Conservation (phyloP, 2,888 invertebrate species). For the Rhagonycha lutea region DNA sequence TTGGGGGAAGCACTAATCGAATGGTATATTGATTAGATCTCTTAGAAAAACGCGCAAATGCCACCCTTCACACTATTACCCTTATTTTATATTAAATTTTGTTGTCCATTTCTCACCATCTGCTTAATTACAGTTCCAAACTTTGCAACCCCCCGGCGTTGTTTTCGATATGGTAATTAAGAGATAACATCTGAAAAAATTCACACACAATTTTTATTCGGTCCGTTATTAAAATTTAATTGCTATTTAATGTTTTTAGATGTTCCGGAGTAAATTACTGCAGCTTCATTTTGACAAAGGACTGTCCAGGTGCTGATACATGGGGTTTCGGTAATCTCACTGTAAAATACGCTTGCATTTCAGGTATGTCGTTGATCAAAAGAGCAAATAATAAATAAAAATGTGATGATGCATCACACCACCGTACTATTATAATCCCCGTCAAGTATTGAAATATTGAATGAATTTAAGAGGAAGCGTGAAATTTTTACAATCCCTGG, state of each 20-base stretch:
- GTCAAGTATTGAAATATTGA: conserved; percentile 9
- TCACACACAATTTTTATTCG: not conserved
- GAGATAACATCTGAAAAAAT: not conserved
- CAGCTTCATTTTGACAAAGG: conserved; percentile 68
- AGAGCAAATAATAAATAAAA: conserved; percentile 3
- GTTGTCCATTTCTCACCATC: conserved; percentile 13
- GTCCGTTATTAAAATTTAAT: not conserved
- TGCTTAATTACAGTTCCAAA: conserved; percentile 15
- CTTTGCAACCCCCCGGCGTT: not conserved
- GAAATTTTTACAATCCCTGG: conserved; percentile 36
- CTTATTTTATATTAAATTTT: conserved; percentile 7
- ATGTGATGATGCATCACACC: conserved; percentile 8
- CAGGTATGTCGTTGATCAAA: conserved; percentile 61
- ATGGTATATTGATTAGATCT: conserved; percentile 21
- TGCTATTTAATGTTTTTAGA: conserved; percentile 54
- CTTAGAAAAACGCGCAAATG: conserved; percentile 11
- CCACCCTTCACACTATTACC: conserved; percentile 9
- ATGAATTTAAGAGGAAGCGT: conserved; percentile 17
- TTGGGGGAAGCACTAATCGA: conserved; percentile 12
- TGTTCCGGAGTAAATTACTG: conserved; percentile 78
- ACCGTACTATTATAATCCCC: conserved; percentile 3
- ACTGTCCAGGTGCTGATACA: conserved; percentile 65
- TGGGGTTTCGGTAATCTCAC: conserved; percentile 71
- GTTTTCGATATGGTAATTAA: not conserved
- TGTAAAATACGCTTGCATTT: conserved; percentile 75